Base-by-base conservation (phyloP, 2,888 invertebrate species). In the Apamea epomidion region DNA sequence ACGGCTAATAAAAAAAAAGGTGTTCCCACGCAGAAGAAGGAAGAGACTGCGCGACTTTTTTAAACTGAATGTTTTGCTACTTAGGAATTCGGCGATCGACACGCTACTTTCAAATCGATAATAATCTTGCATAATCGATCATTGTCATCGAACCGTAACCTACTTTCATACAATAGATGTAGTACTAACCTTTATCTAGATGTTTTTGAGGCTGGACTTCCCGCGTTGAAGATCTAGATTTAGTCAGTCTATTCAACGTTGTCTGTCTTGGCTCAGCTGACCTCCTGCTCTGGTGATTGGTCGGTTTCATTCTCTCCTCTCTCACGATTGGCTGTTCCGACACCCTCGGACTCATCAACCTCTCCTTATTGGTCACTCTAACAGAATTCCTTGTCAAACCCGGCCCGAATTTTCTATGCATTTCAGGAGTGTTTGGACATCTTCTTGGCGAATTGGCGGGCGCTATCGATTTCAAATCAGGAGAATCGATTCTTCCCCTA, bases 401-500 rank as follows among this genome's bases (percentile, higher is more conserved):
- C 68, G 97, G 97, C 10, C 96, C 97, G 81, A 97, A 97, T 90
- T 98, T 98, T 85, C 98, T 92, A 64, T 97, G 95, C 97, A 97
- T 97, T 89, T 98, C 98, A 0, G 98, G 98, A 0, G 98, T 98
- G 76, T 97, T 97, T 1, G 97, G 97, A 92, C 97, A 98, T 89
- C 97, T 94, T 71, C 86, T 70, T 0, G 97, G 95, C 18, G 96
- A 96, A 86, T 97, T 97, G 0, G 95, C 94, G 18, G 97, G 95
- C 0, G 95, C 97, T 6, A 95, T 92, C 14, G 96, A 93, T 85
- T 97, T 97, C 76, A 97, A 91, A 89, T 97, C 97, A 2, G 96
- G 96, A 12, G 96, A 95, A 86, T 98, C 98, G 62, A 98, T 98
- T 97, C 94, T 98, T 89, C 89, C 98, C 96, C 95, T 98, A 95